Conservation (phyloP, 2,888 invertebrate genomes). For the Ligdia adustata region DNA sequence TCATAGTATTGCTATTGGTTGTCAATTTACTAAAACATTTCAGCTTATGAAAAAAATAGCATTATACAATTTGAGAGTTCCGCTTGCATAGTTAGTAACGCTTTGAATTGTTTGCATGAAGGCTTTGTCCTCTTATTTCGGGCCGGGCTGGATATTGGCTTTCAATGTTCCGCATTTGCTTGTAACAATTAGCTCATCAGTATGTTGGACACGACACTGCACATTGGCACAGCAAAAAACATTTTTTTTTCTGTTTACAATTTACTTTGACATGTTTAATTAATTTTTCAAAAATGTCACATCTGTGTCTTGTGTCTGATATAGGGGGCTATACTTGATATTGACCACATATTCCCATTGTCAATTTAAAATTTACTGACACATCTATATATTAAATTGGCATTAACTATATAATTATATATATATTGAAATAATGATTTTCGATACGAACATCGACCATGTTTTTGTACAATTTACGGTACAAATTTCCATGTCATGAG, state of each 20-base stretch:
- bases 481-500: too few species aligned
- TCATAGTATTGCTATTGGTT: too few species aligned
- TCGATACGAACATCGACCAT: conserved; percentile 6
- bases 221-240: conserved; percentile 22
- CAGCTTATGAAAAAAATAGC: too few species aligned
- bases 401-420: too few species aligned
- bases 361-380: conserved; percentile 39
- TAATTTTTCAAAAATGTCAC: too few species aligned
- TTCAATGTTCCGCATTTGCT: conserved; percentile 46
- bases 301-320: conserved; percentile 18
- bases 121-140: conserved; percentile 38
- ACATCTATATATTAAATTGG: background rate
- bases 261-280: too few species aligned
- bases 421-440: too few species aligned
- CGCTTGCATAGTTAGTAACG: conserved; percentile 35
- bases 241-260: background rate
- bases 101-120: conserved; percentile 31
- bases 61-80: conserved; percentile 15
- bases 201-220: conserved; percentile 34
- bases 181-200: conserved; percentile 38
- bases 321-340: conserved; percentile 23
- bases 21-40: too few species aligned
- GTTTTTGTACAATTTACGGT: too few species aligned
- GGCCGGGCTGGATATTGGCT: conserved; percentile 38
- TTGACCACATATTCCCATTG: conserved; percentile 75